Percentiles rank a stretch among this genome's conserved stretches.
Evolutionary conservation across 2,797 vertebrate genomes (phyloP).

Genomic region (Scomberomorus guttatus): DNA sequence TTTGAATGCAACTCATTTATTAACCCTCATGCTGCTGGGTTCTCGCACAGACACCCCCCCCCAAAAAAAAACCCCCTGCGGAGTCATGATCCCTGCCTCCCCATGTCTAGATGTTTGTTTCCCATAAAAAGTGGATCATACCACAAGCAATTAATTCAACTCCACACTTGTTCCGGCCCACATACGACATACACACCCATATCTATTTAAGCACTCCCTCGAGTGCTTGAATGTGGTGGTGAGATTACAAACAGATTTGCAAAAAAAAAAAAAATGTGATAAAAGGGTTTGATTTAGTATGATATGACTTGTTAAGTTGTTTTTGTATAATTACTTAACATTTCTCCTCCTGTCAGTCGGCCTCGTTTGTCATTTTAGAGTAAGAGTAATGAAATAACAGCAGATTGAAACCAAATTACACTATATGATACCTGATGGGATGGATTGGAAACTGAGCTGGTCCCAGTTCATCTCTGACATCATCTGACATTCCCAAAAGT

Average conservation of each 20-base stretch:
- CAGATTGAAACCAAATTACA: background rate
- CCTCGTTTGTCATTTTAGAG: too few species aligned
- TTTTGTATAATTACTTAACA: too few species aligned
- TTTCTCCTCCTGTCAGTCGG: too few species aligned
- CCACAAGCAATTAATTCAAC: slow-evolving; percentile 48
- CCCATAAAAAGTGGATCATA: slow-evolving; percentile 33
- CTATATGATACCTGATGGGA: background rate
- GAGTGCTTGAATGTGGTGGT: too few species aligned
- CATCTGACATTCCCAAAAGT: background rate
- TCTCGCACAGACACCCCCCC: slow-evolving; percentile 9
- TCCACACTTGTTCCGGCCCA: too few species aligned
- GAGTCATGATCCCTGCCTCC: slow-evolving; percentile 10
- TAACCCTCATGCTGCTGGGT: slow-evolving; percentile 5
- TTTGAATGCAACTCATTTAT: slow-evolving; percentile 38
- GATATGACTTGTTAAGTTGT: too few species aligned
- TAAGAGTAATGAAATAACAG: background rate
- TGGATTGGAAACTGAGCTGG: background rate
- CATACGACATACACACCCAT: background rate
- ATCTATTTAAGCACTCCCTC: background rate
- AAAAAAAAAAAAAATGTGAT: too few species aligned
- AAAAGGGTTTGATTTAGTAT: too few species aligned
- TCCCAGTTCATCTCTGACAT: background rate
- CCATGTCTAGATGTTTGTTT: background rate
- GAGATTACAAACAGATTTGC: too few species aligned
- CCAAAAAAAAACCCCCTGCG: slow-evolving; percentile 6